phyloP scores from a whole-genome alignment of 2,797 vertebrate species.

The Arnoldichthys spilopterus region DNA sequence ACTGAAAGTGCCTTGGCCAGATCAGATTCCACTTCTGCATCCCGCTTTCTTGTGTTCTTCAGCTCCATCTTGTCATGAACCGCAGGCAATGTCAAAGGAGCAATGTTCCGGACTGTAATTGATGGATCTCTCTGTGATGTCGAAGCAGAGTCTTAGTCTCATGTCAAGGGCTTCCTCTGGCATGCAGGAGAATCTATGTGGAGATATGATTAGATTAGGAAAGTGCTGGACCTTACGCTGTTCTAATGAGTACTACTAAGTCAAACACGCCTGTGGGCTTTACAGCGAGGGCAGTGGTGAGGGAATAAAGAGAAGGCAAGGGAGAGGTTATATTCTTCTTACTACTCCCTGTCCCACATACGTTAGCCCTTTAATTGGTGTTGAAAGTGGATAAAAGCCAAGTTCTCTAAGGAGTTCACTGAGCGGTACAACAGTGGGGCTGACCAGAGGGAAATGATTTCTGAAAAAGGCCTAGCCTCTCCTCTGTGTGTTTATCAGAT shows the following conservation, averaged over 20 bases:
- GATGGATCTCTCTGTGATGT: slow-evolving; percentile 55
- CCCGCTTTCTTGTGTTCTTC: slow-evolving; percentile 15
- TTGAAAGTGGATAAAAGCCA: slow-evolving; percentile 58
- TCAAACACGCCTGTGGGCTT: slow-evolving; percentile 61
- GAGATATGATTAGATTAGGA: slow-evolving; percentile 76
- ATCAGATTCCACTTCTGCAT: slow-evolving; percentile 25
- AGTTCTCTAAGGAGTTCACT: slow-evolving; percentile 52
- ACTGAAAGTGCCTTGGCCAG: slow-evolving; percentile 46
- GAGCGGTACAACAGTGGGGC: slow-evolving; percentile 34
- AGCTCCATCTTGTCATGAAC: slow-evolving; percentile 30
- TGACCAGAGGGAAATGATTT: slow-evolving; percentile 55
- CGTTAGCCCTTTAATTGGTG: slow-evolving; percentile 63
- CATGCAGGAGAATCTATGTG: slow-evolving; percentile 47
- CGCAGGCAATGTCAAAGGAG: slow-evolving; percentile 25
- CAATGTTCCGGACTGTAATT: slow-evolving; percentile 47
- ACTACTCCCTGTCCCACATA: slow-evolving; percentile 55
- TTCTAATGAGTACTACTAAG: slow-evolving; percentile 78
- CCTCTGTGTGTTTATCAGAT: slow-evolving; percentile 61
- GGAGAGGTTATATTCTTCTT: slow-evolving; percentile 58
- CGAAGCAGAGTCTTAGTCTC: slow-evolving; percentile 49
- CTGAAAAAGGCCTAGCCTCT: slow-evolving; percentile 41
- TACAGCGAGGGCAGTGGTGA: slow-evolving; percentile 11
- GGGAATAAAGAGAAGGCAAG: slow-evolving; percentile 9
- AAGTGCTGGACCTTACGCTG: slow-evolving; percentile 73
- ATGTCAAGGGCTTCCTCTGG: slow-evolving; percentile 69